Conservation (phyloP, 1,140 invertebrate species). For the Ganaspis sp. region DNA sequence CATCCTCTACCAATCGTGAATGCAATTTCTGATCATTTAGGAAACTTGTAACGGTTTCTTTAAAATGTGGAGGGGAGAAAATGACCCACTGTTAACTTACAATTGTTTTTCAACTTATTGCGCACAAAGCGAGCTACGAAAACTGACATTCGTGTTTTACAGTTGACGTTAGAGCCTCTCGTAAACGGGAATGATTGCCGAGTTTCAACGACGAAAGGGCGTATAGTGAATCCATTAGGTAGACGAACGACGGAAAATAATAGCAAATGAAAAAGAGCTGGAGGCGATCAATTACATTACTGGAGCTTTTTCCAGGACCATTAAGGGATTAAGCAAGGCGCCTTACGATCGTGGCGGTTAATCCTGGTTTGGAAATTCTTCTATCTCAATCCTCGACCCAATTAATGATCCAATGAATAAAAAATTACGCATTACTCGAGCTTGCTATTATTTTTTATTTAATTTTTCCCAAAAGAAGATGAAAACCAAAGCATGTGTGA, state of each 20-base stretch:
- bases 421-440: background rate
- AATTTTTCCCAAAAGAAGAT: too few species aligned
- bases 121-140: background rate
- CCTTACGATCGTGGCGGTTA: constrained; percentile 22
- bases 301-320: constrained; percentile 11
- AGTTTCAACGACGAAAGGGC: background rate
- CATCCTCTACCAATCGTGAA: too few species aligned
- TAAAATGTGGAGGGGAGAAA: too few species aligned
- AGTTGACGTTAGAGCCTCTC: constrained; percentile 21
- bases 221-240: constrained; percentile 26
- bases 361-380: constrained; percentile 24
- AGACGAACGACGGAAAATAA: constrained; percentile 27
- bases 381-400: background rate
- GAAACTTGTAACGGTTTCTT: too few species aligned
- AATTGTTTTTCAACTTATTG: background rate
- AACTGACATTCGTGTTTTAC: constrained; percentile 21
- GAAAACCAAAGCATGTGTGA: too few species aligned
- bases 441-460: too few species aligned
- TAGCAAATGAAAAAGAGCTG: constrained; percentile 24
- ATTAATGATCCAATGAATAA: constrained; percentile 18
- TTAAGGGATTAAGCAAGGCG: constrained; percentile 31
- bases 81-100: too few species aligned
- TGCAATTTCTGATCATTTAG: too few species aligned
- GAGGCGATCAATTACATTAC: constrained; percentile 26
- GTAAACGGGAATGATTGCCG: constrained; percentile 19